These are phyloP conservation scores for Setipinna tenuifilis DNA, from an alignment of 2,797 vertebrate genomes.

Conservation along the genomic window DNA sequence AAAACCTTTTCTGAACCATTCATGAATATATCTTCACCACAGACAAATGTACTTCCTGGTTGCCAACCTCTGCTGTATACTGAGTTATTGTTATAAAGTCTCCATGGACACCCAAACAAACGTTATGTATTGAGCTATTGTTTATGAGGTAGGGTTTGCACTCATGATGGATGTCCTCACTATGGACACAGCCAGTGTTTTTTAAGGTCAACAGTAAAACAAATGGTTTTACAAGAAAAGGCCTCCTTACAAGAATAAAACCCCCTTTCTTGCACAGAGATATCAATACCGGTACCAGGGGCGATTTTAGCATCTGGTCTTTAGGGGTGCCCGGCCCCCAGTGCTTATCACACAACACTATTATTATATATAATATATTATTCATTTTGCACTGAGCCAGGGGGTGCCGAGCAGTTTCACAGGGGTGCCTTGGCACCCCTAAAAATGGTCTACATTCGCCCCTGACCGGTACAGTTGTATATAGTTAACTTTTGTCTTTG, in stretches of 20 bases:
- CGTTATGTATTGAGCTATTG: background rate
- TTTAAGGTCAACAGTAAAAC: background rate
- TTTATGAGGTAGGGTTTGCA: background rate
- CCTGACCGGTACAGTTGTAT: background rate
- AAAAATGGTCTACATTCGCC: too few relatives aligned
- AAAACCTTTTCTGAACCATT: background rate
- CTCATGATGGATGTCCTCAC: background rate
- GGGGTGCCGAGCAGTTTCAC: too few relatives aligned
- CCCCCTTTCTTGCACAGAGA: background rate
- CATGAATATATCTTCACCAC: background rate
- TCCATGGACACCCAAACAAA: constrained; percentile 10
- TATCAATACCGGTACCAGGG: too few relatives aligned
- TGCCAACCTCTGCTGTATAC: background rate
- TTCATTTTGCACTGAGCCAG: too few relatives aligned
- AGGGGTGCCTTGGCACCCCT: too few relatives aligned
- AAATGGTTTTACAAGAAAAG: background rate
- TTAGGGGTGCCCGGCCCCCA: too few relatives aligned
- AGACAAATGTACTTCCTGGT: background rate
- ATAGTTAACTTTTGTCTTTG: background rate
- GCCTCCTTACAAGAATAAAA: background rate
- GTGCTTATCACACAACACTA: too few relatives aligned
- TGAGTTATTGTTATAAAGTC: background rate
- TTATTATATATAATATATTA: too few relatives aligned
- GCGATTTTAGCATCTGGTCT: too few relatives aligned
- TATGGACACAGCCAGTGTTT: constrained; percentile 2